phyloP scores from a whole-genome alignment of 2,797 vertebrate species.

The Gambusia yucatana region DNA sequence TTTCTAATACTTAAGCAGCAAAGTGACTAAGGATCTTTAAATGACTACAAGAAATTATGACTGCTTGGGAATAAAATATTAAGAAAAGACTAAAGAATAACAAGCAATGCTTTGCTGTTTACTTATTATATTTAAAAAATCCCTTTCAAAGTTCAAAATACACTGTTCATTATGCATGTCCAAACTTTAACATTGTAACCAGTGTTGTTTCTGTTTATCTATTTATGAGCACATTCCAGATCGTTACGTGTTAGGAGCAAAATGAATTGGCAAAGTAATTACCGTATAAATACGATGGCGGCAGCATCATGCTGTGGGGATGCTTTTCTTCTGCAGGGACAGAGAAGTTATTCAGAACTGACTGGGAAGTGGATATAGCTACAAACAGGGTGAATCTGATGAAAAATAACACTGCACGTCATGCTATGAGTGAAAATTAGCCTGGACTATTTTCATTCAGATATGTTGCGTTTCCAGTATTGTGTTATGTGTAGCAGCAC shows the following conservation, averaged over 20 bases:
- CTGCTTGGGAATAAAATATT: not conserved
- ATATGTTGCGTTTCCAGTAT: not conserved
- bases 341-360: not conserved
- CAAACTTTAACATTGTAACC: slow-evolving; percentile 4
- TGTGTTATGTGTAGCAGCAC: not conserved
- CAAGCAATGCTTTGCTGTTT: not conserved
- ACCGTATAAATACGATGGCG: not conserved
- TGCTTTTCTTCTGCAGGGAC: not conserved
- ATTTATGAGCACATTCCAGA: not conserved
- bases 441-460: not conserved
- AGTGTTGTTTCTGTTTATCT: slow-evolving; percentile 11
- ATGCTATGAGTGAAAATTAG: not conserved
- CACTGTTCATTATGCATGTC: not conserved
- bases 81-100: not conserved
- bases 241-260: not conserved
- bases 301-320: not conserved
- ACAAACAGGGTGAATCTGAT: not conserved
- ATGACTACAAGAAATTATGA: not conserved
- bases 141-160: not conserved
- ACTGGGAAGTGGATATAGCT: not conserved
- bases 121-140: not conserved
- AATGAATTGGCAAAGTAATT: not conserved
- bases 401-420: not conserved
- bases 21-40: not conserved
- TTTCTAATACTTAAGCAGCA: not conserved